These are phyloP conservation scores for Trinorchestia longiramus DNA, from an alignment of 1,140 invertebrate genomes.

Conservation along the genomic window DNA sequence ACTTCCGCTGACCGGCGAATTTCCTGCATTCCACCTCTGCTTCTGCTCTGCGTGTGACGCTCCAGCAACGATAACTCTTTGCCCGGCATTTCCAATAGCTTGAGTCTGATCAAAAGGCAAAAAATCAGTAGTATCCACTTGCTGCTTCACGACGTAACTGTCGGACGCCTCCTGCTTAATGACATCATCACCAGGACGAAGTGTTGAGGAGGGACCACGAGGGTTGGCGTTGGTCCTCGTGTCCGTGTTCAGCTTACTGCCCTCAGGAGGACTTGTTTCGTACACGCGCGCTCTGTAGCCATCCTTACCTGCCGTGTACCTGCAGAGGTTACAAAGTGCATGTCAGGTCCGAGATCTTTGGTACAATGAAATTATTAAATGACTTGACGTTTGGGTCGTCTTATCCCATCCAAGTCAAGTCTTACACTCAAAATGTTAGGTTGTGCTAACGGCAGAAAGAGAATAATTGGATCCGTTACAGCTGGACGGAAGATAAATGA, in stretches of 20 bases:
- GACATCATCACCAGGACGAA: neutral
- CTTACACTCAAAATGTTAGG: no score
- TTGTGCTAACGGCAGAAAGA: no score
- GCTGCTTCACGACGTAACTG: slow-evolving; percentile 18
- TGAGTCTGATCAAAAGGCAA: neutral
- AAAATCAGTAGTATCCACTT: neutral
- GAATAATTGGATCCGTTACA: no score
- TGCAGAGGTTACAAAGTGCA: neutral
- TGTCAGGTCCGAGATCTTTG: no score
- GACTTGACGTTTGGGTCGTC: no score
- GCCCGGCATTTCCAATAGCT: neutral
- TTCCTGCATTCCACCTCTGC: neutral
- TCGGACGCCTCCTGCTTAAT: slow-evolving; percentile 28
- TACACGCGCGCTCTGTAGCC: slow-evolving; percentile 55
- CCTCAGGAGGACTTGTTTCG: slow-evolving; percentile 22
- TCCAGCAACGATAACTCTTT: neutral
- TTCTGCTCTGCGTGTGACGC: neutral
- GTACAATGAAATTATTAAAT: no score
- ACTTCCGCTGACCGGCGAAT: neutral
- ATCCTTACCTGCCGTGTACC: slow-evolving; percentile 52
- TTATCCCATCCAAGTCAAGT: no score
- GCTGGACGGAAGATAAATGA: no score
- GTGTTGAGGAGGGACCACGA: neutral
- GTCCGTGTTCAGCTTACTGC: neutral
- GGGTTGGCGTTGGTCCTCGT: neutral